These are phyloP conservation scores for Oithona nana DNA, from an alignment of 2,888 invertebrate species.

Conservation along the genomic window DNA sequence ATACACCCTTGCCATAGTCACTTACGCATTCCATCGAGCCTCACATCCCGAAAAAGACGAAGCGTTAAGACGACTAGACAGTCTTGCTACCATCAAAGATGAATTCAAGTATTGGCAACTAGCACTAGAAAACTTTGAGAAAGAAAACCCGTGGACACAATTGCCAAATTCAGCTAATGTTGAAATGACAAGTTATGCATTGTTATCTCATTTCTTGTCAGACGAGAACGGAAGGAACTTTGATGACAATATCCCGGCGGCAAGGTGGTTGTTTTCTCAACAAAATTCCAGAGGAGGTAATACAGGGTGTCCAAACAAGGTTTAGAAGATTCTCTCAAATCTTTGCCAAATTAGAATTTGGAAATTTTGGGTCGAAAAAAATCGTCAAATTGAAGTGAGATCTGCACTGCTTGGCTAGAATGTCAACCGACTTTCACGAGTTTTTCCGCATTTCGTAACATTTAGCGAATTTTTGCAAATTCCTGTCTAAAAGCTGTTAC, in stretches of 20 bases:
- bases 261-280: slow-evolving; percentile 51
- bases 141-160: slow-evolving; percentile 41
- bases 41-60: slow-evolving; percentile 47
- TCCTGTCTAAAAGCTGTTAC: too few relatives aligned
- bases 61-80: slow-evolving; percentile 41
- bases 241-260: slow-evolving; percentile 38
- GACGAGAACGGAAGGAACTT: slow-evolving; percentile 27
- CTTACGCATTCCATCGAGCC: slow-evolving; percentile 54
- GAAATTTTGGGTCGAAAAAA: too few relatives aligned
- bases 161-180: slow-evolving; percentile 51
- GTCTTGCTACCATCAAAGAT: slow-evolving; percentile 30
- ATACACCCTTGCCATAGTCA: slow-evolving; percentile 54
- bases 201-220: slow-evolving; percentile 42
- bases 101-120: slow-evolving; percentile 67
- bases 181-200: slow-evolving; percentile 70
- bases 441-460: too few relatives aligned
- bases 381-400: too few relatives aligned
- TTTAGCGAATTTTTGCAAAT: too few relatives aligned
- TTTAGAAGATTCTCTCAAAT: neutral
- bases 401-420: too few relatives aligned
- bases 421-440: too few relatives aligned
- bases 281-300: slow-evolving; percentile 42
- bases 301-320: neutral
- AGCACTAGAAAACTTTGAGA: slow-evolving; percentile 34
- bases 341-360: too few relatives aligned